These are phyloP conservation scores for Coregonus ussuriensis DNA, from an alignment of 2,797 vertebrate genomes.

Conservation along the genomic window DNA sequence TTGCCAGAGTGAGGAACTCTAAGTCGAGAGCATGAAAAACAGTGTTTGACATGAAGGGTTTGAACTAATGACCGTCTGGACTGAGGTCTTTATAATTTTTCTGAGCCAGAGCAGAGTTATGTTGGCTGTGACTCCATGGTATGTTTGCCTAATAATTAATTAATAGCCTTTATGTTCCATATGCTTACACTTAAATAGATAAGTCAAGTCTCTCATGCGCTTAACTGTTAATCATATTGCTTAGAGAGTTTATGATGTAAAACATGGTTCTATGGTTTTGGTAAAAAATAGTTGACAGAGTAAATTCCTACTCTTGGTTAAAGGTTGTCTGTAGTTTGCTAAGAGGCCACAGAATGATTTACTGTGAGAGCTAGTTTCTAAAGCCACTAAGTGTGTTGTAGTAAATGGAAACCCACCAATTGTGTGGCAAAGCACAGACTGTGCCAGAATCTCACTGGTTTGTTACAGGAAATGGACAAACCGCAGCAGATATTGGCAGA, in stretches of 20 bases:
- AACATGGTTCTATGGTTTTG: background rate
- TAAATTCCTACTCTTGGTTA: constrained; percentile 26
- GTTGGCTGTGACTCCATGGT: no score
- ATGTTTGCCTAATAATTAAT: no score
- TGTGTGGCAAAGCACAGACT: constrained; percentile 27
- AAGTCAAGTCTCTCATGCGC: no score
- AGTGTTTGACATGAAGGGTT: no score
- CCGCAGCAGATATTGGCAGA: constrained; percentile 47
- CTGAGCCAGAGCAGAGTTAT: no score
- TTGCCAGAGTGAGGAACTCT: background rate
- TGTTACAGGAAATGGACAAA: constrained; percentile 43
- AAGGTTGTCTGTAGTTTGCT: constrained; percentile 48
- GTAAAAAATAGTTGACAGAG: background rate
- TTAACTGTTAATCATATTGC: no score
- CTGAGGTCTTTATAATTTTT: no score
- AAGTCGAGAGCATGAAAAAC: background rate
- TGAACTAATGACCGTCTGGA: no score
- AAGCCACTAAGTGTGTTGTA: constrained; percentile 37
- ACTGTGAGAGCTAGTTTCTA: constrained; percentile 42
- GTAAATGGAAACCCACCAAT: constrained; percentile 29
- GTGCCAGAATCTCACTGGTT: constrained; percentile 45
- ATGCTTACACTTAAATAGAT: no score
- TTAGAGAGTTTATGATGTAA: background rate
- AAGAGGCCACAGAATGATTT: constrained; percentile 36
- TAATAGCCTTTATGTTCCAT: no score